phyloP scores from a whole-genome alignment of 2,888 invertebrate genomes.

The Beris morrisii region DNA sequence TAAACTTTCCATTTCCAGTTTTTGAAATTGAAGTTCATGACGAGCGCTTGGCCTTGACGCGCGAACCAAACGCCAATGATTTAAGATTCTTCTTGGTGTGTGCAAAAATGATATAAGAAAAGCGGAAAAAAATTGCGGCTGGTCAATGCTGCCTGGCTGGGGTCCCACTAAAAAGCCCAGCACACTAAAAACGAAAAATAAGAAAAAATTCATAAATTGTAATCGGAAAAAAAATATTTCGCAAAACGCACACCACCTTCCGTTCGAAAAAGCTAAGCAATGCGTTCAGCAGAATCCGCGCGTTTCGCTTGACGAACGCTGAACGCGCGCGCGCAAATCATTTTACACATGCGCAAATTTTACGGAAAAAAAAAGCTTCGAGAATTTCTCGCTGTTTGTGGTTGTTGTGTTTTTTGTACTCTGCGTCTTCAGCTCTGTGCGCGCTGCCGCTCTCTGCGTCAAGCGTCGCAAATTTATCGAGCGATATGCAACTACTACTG shows the following conservation, averaged over 20 bases:
- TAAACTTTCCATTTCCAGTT: constrained; percentile 29
- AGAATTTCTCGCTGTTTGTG: constrained; percentile 6
- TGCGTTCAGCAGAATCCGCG: constrained; percentile 8
- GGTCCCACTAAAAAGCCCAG: constrained; percentile 5
- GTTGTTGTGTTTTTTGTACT: no score
- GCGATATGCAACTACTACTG: neutral
- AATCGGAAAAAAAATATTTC: neutral
- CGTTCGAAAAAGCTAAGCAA: neutral
- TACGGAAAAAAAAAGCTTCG: constrained; percentile 12
- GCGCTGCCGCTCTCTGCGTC: no score
- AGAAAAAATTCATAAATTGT: neutral
- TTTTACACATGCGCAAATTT: constrained; percentile 18
- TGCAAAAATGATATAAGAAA: constrained; percentile 20
- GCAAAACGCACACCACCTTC: constrained; percentile 6
- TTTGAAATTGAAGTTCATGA: constrained; percentile 26
- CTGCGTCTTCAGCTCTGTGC: no score
- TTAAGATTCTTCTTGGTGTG: neutral
- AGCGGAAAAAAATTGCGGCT: constrained; percentile 6
- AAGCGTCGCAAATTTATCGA: neutral
- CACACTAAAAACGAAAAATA: constrained; percentile 1
- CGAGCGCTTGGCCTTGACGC: constrained; percentile 18
- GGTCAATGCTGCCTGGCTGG: neutral
- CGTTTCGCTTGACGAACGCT: neutral
- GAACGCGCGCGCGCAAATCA: neutral
- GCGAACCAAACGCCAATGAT: neutral